phyloP scores from a whole-genome alignment of 2,888 invertebrate genomes.

The Tridacna crocea region DNA sequence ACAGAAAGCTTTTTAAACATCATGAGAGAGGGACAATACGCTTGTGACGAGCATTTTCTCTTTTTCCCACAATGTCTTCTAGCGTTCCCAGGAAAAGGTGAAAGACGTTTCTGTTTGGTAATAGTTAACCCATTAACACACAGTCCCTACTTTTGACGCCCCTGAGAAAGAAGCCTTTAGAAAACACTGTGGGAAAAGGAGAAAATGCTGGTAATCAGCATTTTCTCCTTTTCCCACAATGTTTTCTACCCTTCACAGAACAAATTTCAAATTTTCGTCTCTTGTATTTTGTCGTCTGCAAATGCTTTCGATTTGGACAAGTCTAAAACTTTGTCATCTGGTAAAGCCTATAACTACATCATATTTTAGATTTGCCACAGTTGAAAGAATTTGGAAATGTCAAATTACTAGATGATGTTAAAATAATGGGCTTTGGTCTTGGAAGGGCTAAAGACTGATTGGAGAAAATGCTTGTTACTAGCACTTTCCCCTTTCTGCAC shows the following conservation, averaged over 20 bases:
- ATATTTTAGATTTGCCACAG: too few species aligned
- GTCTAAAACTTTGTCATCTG: not conserved
- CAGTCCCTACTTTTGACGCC: not conserved
- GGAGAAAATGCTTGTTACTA: constrained; percentile 4
- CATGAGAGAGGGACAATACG: too few species aligned
- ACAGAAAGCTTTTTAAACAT: too few species aligned
- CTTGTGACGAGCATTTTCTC: too few species aligned
- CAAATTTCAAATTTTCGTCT: too few species aligned
- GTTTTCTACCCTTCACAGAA: not conserved
- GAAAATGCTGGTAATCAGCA: not conserved
- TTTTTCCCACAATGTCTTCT: too few species aligned
- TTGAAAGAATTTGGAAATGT: too few species aligned
- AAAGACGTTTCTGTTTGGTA: too few species aligned
- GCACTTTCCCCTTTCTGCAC: not conserved
- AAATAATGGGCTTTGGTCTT: not conserved
- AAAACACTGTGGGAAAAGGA: constrained; percentile 9
- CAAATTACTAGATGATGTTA: not conserved
- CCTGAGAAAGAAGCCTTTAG: not conserved
- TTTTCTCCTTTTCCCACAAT: constrained; percentile 7
- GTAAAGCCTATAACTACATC: too few species aligned
- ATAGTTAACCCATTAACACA: not conserved
- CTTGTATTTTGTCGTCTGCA: not conserved
- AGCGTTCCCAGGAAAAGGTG: too few species aligned
- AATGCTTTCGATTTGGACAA: not conserved
- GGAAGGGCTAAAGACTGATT: not conserved